Base-by-base conservation (phyloP, 2,797 vertebrate genomes). In the Epinephelus coioides region DNA sequence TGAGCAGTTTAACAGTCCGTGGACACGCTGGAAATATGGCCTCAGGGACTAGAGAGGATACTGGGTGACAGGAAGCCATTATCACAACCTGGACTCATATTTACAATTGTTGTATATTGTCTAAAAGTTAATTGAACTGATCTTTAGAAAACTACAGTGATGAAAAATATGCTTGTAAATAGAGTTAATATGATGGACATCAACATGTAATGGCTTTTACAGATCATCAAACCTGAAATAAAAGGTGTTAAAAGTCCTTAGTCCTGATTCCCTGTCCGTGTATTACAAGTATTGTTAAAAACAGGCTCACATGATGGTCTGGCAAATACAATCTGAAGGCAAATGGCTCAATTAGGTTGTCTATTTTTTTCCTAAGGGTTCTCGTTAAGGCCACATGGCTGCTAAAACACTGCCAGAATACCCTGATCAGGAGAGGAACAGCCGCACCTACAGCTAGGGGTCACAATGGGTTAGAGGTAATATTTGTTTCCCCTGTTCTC, bases 301-400 rank as follows among this genome's bases (percentile, higher is more conserved):
- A 79, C 21, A 81, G 51, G 64, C 73, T 86, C 65, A 76, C n/a
- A 23, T 78, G 61, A 85, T 54, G 77, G 38, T 71, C 79, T 82
- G 81, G 67, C 27, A 82, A 85, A 73, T 76, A 81, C 69, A 69
- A 54, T 85, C 62, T 76, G 75, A 94, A 93, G 89, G 89, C 91
- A 91, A 91, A 83, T 18, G 85, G 83, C 85, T 93, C 86, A 79
- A 60, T 69, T 79, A 83, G 60, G 62, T 71, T 25, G 18, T 76
- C 53, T 66, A 34, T 54, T 60, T 82, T 60, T 82, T 61, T 66
- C 53, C 59, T 73, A 77, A 60, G 49, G 76, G 47, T 78, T 81
- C 27, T 69, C 62, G 57, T 87, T 93, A 95, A 95, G 94, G 95
- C 94, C 91, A 90, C 90, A 44, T 51, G 83, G 88, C 82, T 88